Conservation (phyloP, 2,888 invertebrate species). For the Petrophora chlorosata region DNA sequence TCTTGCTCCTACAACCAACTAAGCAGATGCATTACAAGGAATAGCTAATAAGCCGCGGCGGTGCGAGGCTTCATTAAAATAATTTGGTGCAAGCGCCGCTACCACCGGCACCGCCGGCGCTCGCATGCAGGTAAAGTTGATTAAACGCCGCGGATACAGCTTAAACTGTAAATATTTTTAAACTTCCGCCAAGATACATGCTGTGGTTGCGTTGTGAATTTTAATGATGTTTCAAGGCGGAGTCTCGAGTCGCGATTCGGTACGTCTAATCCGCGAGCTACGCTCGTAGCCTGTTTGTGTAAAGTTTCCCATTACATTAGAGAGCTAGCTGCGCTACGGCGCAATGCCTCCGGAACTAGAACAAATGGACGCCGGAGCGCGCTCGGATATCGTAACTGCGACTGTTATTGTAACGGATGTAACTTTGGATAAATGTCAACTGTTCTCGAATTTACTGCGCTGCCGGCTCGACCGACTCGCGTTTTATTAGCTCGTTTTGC, state of each 20-base stretch:
- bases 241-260: slow-evolving; percentile 36
- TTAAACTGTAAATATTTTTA: slow-evolving; percentile 50
- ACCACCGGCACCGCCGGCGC: slow-evolving; percentile 11
- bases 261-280: slow-evolving; percentile 61
- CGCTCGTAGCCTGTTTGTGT: slow-evolving; percentile 62
- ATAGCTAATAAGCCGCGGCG: slow-evolving; percentile 44
- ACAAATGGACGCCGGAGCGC: slow-evolving; percentile 69
- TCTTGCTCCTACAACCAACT: slow-evolving; percentile 31
- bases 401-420: slow-evolving; percentile 81
- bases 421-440: slow-evolving; percentile 82
- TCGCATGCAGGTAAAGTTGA: slow-evolving; percentile 45
- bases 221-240: slow-evolving; percentile 63
- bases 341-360: slow-evolving; percentile 65
- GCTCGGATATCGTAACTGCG: slow-evolving; percentile 76
- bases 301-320: slow-evolving; percentile 77
- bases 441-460: slow-evolving; percentile 76
- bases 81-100: slow-evolving; percentile 37
- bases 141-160: slow-evolving; percentile 42
- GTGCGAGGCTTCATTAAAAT: slow-evolving; percentile 50
- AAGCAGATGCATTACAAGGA: slow-evolving; percentile 31
- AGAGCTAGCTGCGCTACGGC: slow-evolving; percentile 44
- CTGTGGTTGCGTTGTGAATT: slow-evolving; percentile 61
- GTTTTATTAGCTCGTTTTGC: slow-evolving; percentile 78
- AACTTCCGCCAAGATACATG: slow-evolving; percentile 41
- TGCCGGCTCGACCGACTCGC: slow-evolving; percentile 61